A percentile compares a stretch with the other conserved stretches of the same genome.
Conservation (phyloP, 2,797 vertebrate genomes). For the Falco peregrinus region DNA sequence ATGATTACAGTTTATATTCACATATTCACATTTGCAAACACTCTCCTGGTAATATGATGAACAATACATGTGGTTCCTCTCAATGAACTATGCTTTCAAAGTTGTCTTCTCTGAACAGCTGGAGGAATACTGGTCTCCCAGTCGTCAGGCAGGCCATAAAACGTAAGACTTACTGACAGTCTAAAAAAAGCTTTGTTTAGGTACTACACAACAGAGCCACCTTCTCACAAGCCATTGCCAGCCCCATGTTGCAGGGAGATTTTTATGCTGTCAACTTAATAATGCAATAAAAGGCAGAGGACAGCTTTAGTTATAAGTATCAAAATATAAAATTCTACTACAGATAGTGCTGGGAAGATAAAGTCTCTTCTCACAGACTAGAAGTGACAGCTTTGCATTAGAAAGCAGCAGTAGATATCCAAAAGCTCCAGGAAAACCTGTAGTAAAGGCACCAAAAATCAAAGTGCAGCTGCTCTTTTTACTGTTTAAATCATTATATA, state of each 20-base stretch:
- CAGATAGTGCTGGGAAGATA: not conserved
- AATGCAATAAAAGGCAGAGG: slow-evolving; percentile 49
- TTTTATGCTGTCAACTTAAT: slow-evolving; percentile 43
- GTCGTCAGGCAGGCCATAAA: not conserved
- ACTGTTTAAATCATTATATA: slow-evolving; percentile 79
- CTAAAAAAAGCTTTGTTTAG: not conserved
- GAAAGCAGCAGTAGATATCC: slow-evolving; percentile 35
- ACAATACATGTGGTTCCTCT: not conserved
- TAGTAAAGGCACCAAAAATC: slow-evolving; percentile 67
- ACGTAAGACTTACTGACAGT: not conserved
- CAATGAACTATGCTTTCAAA: not conserved
- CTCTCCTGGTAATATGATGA: not conserved
- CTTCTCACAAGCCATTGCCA: slow-evolving; percentile 3
- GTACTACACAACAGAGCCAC: not conserved
- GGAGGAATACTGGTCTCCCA: not conserved
- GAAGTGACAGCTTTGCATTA: slow-evolving; percentile 34
- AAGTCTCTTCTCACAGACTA: slow-evolving; percentile 36
- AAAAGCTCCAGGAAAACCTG: slow-evolving; percentile 50
- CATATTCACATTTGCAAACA: not conserved
- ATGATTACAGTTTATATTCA: not conserved
- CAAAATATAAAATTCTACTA: slow-evolving; percentile 48
- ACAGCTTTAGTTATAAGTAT: slow-evolving; percentile 37
- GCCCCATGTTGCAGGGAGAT: not conserved
- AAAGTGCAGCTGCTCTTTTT: slow-evolving; percentile 75
- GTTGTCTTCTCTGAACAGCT: not conserved